These are phyloP conservation scores for Patella ulyssiponensis DNA, from an alignment of 2,888 invertebrate species.

Conservation along the genomic window DNA sequence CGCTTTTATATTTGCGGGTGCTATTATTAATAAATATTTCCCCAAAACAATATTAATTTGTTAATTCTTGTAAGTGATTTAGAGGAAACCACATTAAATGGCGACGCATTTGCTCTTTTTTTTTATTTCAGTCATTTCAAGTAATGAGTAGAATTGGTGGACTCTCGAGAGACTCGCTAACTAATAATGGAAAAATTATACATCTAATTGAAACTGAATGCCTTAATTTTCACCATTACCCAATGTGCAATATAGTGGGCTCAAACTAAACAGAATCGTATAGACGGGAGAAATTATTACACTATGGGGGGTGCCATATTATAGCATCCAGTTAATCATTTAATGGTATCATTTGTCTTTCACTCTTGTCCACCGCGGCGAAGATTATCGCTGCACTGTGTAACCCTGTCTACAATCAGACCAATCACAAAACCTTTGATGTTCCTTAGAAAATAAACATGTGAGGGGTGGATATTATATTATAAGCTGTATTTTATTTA, in stretches of 20 bases:
- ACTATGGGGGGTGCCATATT: slow-evolving; percentile 1
- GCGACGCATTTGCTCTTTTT: too few relatives aligned
- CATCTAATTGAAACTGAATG: slow-evolving; percentile 5
- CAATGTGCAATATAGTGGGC: slow-evolving; percentile 9
- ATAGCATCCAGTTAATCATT: slow-evolving; percentile 11
- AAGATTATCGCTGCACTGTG: neutral
- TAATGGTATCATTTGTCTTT: slow-evolving; percentile 11
- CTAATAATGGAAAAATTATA: slow-evolving; percentile 5
- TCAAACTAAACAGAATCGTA: neutral
- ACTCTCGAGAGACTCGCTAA: slow-evolving; percentile 2
- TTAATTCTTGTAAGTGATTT: too few relatives aligned
- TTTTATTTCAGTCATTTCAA: too few relatives aligned
- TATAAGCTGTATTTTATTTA: too few relatives aligned
- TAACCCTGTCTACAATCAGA: slow-evolving; percentile 4
- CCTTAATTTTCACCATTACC: slow-evolving; percentile 9
- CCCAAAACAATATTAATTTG: too few relatives aligned
- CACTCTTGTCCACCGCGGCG: slow-evolving; percentile 2
- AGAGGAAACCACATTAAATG: too few relatives aligned
- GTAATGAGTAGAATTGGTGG: neutral
- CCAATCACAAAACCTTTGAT: too few relatives aligned
- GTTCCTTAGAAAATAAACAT: too few relatives aligned
- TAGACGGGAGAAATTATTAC: slow-evolving; percentile 2
- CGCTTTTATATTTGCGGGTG: too few relatives aligned
- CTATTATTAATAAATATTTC: too few relatives aligned
- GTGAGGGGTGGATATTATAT: too few relatives aligned